Conservation (phyloP, 2,113 vertebrate genomes). For the Fregata magnificens region DNA sequence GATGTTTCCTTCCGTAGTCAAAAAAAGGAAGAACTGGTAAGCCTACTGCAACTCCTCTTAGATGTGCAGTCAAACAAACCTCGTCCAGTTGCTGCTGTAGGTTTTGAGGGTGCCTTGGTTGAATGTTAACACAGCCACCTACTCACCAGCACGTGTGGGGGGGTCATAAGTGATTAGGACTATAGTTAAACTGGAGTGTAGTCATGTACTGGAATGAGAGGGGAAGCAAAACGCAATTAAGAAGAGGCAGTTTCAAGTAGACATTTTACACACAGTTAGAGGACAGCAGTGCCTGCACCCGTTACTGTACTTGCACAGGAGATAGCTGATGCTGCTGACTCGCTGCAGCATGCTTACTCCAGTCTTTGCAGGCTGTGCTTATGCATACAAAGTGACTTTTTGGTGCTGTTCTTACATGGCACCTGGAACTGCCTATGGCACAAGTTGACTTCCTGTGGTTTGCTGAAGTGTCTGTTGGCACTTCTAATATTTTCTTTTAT, state of each 20-base stretch:
- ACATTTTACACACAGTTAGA: no score
- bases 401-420: background rate
- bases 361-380: background rate
- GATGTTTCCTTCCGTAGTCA: background rate
- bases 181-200: background rate
- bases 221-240: background rate
- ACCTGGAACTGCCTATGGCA: background rate
- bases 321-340: background rate
- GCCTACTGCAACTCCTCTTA: background rate
- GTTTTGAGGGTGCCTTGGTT: background rate
- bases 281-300: background rate
- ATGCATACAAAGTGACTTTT: background rate
- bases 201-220: background rate
- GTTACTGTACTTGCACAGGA: background rate
- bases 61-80: background rate
- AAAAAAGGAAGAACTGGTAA: background rate
- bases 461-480: background rate
- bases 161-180: no score
- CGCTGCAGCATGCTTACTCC: no score
- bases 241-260: background rate
- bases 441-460: background rate
- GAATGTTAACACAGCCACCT: background rate
- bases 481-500: background rate
- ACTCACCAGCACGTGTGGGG: background rate
- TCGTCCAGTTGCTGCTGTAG: background rate